phyloP scores from a whole-genome alignment of 2,797 vertebrate species.

The Eulemur coronatus region DNA sequence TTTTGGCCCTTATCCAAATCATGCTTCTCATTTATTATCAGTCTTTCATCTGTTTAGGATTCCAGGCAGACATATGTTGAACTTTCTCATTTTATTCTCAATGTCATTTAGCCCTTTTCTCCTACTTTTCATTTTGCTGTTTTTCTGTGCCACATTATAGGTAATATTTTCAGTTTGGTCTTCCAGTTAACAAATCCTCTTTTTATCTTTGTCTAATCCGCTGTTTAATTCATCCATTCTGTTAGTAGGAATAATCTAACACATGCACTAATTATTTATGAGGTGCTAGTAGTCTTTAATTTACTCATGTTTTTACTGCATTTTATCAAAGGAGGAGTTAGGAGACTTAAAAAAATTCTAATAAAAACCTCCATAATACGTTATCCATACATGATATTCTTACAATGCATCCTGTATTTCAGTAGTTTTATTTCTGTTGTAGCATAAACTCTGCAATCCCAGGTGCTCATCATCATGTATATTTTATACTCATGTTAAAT shows the following conservation, averaged over 20 bases:
- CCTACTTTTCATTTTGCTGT: not conserved
- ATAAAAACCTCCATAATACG: not conserved
- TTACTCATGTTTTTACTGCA: not conserved
- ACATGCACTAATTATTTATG: not conserved
- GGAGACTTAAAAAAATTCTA: not conserved
- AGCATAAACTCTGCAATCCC: not conserved
- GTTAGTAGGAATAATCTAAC: not conserved
- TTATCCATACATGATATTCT: not conserved
- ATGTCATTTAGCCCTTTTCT: not conserved
- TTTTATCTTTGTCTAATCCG: not conserved
- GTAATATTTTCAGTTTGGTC: not conserved
- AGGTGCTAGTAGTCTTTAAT: not conserved
- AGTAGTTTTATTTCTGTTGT: not conserved
- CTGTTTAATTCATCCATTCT: not conserved
- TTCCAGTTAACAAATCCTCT: not conserved
- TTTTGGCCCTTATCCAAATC: not conserved
- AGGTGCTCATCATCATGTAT: not conserved
- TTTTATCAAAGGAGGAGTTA: not conserved
- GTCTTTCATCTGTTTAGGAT: not conserved
- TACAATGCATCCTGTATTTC: not conserved
- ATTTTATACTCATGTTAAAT: conserved; percentile 34
- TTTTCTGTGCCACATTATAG: not conserved
- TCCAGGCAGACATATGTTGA: not conserved
- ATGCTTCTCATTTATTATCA: not conserved
- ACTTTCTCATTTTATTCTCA: not conserved